phyloP scores from a whole-genome alignment of 2,113 vertebrate genomes.

The Oostethus manadensis region DNA sequence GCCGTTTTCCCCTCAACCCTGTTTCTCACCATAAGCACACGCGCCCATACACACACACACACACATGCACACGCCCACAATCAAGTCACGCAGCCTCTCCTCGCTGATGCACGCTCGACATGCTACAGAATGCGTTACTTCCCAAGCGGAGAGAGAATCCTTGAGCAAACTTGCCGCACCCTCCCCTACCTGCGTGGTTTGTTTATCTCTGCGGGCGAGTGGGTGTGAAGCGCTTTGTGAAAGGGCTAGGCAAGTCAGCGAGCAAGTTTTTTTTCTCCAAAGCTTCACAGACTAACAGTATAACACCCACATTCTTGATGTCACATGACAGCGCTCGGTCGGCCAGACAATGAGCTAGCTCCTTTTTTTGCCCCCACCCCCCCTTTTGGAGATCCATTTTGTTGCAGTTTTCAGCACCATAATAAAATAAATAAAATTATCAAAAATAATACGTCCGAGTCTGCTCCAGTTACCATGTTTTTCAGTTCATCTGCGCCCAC shows the following conservation, averaged over 20 bases:
- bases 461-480: too few relatives aligned
- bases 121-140: slow-evolving; percentile 20
- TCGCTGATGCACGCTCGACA: slow-evolving; percentile 16
- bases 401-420: too few relatives aligned
- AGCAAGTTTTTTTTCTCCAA: slow-evolving; percentile 19
- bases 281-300: slow-evolving; percentile 30
- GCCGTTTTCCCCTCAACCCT: slow-evolving; percentile 44
- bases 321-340: slow-evolving; percentile 41
- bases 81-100: slow-evolving; percentile 18
- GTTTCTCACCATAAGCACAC: slow-evolving; percentile 42
- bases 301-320: slow-evolving; percentile 49
- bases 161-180: slow-evolving; percentile 56
- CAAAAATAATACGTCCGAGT: too few relatives aligned
- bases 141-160: slow-evolving; percentile 33
- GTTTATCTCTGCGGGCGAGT: slow-evolving; percentile 25
- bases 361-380: too few relatives aligned
- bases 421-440: too few relatives aligned
- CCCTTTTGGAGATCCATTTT: too few relatives aligned
- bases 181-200: slow-evolving; percentile 57
- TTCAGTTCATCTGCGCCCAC: too few relatives aligned
- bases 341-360: slow-evolving; percentile 6
- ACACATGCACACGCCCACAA: slow-evolving; percentile 31
- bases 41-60: slow-evolving; percentile 20
- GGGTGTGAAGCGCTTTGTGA: slow-evolving; percentile 24
- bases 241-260: slow-evolving; percentile 13